Base-by-base conservation (phyloP, 2,888 invertebrate genomes). In the Lepeophtheirus nordmannii region DNA sequence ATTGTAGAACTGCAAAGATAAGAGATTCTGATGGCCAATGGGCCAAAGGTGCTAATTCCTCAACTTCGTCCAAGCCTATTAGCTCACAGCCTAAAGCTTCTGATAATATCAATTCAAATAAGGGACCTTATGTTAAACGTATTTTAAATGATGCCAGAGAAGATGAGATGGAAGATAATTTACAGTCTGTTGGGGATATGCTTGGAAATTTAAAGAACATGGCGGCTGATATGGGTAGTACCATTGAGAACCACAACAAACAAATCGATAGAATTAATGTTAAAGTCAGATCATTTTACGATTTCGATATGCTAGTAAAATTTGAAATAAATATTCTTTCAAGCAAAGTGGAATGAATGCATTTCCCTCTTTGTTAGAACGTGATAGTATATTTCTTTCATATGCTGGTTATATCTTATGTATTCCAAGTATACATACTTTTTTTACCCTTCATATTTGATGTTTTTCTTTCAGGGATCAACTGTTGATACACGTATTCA, bases 141-240 rank as follows among this genome's bases (percentile, higher is more conserved):
- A 67, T 68, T 23, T 67, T 30, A 14, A 63, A 67, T 38, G 68
- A 68, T 58, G 59, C 68, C 14, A 7, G 63, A 37, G 68, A 68
- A 56, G 67, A 68, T 23, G 67, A 67, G 41, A 68, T 68, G 68
- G 67, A 68, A 30, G 63, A 67, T 37, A 68, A 68, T 62, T 12
- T 68, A 23, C 64, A 64, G 40, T 20, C 41, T 23, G 67, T 67
- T 3, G 37, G 53, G 17, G 7, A 30, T 22, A 60, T 67, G 11
- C 58, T 67, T 12, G 68, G 68, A 9, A 68, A 60, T 39, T 17
- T 68, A 1, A 67, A 67, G n/a, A 62, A 57, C 58, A 60, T 68
- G 65, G 68, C 66, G n/a, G 53, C 46, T 12, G 68, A 68, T 37
- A 66, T 68, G 68, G 67, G 62, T n/a, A 53, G 41, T n/a, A 58